Evolutionary conservation across 2,797 vertebrate species (phyloP), one percentile per base, ranked within the genome.

Genomic region (Cryptoblepharus egeriae): DNA sequence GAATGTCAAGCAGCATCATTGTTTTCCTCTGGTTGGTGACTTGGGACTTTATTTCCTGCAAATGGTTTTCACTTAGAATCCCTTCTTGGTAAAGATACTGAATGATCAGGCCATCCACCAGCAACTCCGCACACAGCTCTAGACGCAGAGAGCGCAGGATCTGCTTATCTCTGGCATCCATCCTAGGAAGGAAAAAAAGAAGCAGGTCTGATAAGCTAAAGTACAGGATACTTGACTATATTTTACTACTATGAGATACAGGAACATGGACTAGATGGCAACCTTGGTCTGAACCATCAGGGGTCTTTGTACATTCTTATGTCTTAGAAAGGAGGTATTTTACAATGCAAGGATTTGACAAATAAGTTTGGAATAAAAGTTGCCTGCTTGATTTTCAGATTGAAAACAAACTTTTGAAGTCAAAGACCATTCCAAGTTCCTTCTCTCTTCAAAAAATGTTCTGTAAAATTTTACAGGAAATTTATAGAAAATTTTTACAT

Each of bases 1-100:
- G 95, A 64, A 98, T 91, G 85, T 98, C 97, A 81, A 99, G 95
- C 35, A 99, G 95, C 87, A 94, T 92, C 91, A 97, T 95, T 1
- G 93, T 95, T 82, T 95, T 97, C 65, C 94, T 94, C 60, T 93
- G 94, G 84, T 94, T 95, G 2, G 96, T 97, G n/a, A 90, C 80
- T 88, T 97, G 96, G 1, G 95, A 91, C 92, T 95, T 95, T 92
- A 99, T 97, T 87, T 97, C 96, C 84, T 99, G 96, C 83, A 98
- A 87, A 0, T 98, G 97, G 5, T 87, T 89, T 68, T 95, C 94
- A 0, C 97, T 97, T 75, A 99, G 89, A 77, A 99, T 88, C 6
- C 95, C 93, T 93, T 99, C 98, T 94, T 99, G 98, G 87, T 96
- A 98, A 90, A 99, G 96, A 63, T 97, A 96, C 63, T 97, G 97